Conservation (phyloP, 1,140 invertebrate species). For the Drosophila bipectinata region DNA sequence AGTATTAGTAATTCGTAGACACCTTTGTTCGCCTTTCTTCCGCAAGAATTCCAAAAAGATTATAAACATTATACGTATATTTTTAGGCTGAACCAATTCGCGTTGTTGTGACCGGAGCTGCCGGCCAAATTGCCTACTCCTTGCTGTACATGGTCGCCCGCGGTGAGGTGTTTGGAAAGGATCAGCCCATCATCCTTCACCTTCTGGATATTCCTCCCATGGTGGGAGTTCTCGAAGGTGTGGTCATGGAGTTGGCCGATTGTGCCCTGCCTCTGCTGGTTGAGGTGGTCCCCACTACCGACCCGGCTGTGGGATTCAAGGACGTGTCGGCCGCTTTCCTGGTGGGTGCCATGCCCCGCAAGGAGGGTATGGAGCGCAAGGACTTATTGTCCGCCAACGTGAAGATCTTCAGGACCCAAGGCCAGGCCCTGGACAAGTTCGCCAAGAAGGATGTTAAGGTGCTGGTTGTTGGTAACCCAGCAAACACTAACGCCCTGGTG, state of each 20-base stretch:
- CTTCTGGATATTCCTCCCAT: constrained; percentile 98
- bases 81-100: constrained; percentile 89
- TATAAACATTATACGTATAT: background rate
- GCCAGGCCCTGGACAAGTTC: constrained; percentile 95
- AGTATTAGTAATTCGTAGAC: too few relatives aligned
- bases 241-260: constrained; percentile 98
- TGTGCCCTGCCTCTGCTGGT: constrained; percentile 96
- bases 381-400: constrained; percentile 98
- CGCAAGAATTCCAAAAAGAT: too few relatives aligned
- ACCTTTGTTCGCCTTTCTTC: too few relatives aligned
- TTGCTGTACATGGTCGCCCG: constrained; percentile 96
- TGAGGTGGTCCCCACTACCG: constrained; percentile 94
- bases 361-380: constrained; percentile 99
- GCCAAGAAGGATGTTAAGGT: constrained; percentile 98
- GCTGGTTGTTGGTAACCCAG: constrained; percentile 99
- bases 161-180: constrained; percentile 97
- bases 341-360: constrained; percentile 99
- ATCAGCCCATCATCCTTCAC: constrained; percentile 95
- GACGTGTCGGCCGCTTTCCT: constrained; percentile 99
- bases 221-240: constrained; percentile 97
- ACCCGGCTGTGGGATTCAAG: constrained; percentile 95
- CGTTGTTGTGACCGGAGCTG: constrained; percentile 98
- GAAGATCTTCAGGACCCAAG: constrained; percentile 98
- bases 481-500: constrained; percentile 99
- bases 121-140: constrained; percentile 99